Evolutionary conservation across 1,140 invertebrate species (phyloP).

Genomic region (Diabrotica undecimpunctata): DNA sequence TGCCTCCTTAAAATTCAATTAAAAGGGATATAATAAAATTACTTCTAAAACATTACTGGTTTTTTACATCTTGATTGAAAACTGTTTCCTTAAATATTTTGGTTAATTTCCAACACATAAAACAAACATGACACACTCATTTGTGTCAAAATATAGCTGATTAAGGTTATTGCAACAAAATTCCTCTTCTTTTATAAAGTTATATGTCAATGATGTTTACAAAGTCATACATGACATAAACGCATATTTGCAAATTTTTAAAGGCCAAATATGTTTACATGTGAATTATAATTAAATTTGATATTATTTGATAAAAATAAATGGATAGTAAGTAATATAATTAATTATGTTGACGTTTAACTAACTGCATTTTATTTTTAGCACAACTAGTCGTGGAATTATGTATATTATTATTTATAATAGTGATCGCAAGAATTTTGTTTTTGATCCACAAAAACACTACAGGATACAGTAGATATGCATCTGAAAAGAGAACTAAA

Average conservation of each 20-base stretch:
- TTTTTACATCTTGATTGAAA: background rate
- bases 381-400: constrained; percentile 37
- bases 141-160: background rate
- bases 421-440: constrained; percentile 37
- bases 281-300: too few species aligned
- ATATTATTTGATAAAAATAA: background rate
- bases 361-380: constrained; percentile 23
- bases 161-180: too few species aligned
- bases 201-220: too few species aligned
- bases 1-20: background rate
- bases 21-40: background rate
- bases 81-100: background rate
- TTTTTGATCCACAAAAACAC: constrained; percentile 44
- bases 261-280: too few species aligned
- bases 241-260: too few species aligned
- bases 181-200: too few species aligned
- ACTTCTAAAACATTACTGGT: background rate
- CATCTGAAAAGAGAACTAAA: constrained; percentile 25
- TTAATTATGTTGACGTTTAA: background rate
- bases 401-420: constrained; percentile 30
- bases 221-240: too few species aligned
- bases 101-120: background rate
- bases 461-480: constrained; percentile 36
- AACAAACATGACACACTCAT: background rate
- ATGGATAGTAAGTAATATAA: constrained; percentile 5